These are phyloP conservation scores for Troides aeacus DNA, from an alignment of 2,888 invertebrate species.

Conservation along the genomic window DNA sequence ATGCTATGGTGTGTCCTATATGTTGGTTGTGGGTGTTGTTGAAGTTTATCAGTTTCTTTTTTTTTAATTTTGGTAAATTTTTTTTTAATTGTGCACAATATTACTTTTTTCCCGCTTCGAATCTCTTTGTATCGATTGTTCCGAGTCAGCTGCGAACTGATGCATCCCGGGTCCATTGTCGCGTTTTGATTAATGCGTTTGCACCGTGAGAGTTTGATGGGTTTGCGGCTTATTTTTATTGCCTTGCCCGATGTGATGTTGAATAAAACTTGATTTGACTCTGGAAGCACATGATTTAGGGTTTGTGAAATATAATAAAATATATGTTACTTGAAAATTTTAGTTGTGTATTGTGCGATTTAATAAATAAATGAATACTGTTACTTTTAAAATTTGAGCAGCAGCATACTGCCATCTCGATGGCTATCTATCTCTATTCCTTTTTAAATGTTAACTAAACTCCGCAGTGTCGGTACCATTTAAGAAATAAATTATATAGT, in stretches of 20 bases:
- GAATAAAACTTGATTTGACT: constrained; percentile 14
- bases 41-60: neutral
- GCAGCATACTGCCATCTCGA: no score
- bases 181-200: constrained; percentile 58
- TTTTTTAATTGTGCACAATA: neutral
- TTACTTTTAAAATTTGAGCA: no score
- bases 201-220: constrained; percentile 54
- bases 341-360: neutral
- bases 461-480: no score
- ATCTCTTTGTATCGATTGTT: constrained; percentile 15
- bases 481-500: no score
- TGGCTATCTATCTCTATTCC: no score
- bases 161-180: constrained; percentile 50
- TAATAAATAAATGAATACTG: no score
- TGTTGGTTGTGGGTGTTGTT: no score
- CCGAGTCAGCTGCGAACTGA: constrained; percentile 51
- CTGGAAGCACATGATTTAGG: neutral
- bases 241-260: neutral
- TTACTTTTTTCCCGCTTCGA: neutral
- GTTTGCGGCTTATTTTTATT: constrained; percentile 48
- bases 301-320: neutral
- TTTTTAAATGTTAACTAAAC: no score
- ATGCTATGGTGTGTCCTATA: no score
- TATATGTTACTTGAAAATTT: neutral
- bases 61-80: neutral